Evolutionary conservation across 2,888 invertebrate genomes (phyloP).

Genomic region (Hypsopygia costalis): DNA sequence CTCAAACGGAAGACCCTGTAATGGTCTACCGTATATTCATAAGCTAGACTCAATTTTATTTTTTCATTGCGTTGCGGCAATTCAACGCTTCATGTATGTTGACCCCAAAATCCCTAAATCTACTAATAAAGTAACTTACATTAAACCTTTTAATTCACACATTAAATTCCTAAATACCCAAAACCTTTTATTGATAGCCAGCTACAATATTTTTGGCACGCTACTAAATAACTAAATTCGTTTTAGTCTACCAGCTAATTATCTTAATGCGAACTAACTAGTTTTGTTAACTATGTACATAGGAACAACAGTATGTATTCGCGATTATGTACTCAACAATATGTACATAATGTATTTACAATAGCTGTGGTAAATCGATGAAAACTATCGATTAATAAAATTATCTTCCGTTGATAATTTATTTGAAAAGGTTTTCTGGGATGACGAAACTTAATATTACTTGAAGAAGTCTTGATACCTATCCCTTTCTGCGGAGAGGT

Average conservation of each 20-base stretch:
- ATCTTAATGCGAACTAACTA: conserved; percentile 25
- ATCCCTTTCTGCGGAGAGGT: too few relatives aligned
- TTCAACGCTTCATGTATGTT: too few relatives aligned
- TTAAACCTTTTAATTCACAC: conserved; percentile 13
- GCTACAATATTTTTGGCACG: conserved; percentile 63
- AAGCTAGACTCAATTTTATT: too few relatives aligned
- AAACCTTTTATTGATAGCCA: conserved; percentile 41
- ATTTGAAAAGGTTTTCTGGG: too few relatives aligned
- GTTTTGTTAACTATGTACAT: conserved; percentile 49
- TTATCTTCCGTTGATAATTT: too few relatives aligned
- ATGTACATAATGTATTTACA: conserved; percentile 29
- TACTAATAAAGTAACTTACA: conserved; percentile 3
- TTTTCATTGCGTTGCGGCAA: too few relatives aligned
- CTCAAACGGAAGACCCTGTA: too few relatives aligned
- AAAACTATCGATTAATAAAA: too few relatives aligned
- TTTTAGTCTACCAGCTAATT: conserved; percentile 27
- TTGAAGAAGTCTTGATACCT: too few relatives aligned
- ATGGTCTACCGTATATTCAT: too few relatives aligned
- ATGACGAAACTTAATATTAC: too few relatives aligned
- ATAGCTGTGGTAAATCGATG: too few relatives aligned
- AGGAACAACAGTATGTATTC: conserved; percentile 52
- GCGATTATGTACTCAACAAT: conserved; percentile 31
- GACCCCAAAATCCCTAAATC: background rate
- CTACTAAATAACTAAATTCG: conserved; percentile 56
- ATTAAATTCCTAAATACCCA: conserved; percentile 29